Evolutionary conservation across 2,113 vertebrate species (phyloP).

Genomic region (Caracal caracal): DNA sequence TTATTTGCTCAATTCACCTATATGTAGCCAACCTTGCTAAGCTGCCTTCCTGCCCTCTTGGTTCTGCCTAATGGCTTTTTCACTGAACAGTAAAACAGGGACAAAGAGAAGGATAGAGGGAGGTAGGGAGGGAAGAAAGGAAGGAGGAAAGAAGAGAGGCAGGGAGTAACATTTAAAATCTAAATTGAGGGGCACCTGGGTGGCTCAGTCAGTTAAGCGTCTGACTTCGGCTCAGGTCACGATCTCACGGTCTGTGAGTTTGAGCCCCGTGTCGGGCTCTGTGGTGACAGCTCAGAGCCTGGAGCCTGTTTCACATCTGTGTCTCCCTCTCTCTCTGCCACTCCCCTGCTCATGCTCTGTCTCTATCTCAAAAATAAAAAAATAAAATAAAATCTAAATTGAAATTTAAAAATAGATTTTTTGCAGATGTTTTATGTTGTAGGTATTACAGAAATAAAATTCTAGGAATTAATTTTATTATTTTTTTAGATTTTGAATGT

Average conservation of each 20-base stretch:
- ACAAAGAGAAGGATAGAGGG: background rate
- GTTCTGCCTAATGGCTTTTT: background rate
- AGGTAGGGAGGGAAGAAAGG: too few relatives aligned
- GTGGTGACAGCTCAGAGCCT: too few relatives aligned
- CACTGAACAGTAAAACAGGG: background rate
- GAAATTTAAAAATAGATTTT: background rate
- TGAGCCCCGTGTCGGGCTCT: too few relatives aligned
- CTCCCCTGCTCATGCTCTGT: too few relatives aligned
- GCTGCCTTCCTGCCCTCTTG: background rate
- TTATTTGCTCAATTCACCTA: background rate
- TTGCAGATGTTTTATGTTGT: background rate
- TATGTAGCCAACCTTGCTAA: background rate
- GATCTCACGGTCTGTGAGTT: too few relatives aligned
- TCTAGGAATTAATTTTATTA: background rate
- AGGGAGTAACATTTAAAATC: background rate
- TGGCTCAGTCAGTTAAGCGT: too few relatives aligned
- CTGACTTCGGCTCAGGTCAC: too few relatives aligned
- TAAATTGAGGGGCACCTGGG: background rate
- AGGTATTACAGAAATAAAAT: background rate
- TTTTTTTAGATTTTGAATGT: background rate
- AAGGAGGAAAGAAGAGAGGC: background rate
- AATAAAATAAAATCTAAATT: background rate
- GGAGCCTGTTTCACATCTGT: too few relatives aligned
- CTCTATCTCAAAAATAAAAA: too few relatives aligned
- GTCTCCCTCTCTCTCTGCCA: too few relatives aligned